A percentile compares a stretch with the other conserved stretches of the same genome.
Evolutionary conservation across 2,113 vertebrate species (phyloP).

Genomic region (Istiophorus platypterus): DNA sequence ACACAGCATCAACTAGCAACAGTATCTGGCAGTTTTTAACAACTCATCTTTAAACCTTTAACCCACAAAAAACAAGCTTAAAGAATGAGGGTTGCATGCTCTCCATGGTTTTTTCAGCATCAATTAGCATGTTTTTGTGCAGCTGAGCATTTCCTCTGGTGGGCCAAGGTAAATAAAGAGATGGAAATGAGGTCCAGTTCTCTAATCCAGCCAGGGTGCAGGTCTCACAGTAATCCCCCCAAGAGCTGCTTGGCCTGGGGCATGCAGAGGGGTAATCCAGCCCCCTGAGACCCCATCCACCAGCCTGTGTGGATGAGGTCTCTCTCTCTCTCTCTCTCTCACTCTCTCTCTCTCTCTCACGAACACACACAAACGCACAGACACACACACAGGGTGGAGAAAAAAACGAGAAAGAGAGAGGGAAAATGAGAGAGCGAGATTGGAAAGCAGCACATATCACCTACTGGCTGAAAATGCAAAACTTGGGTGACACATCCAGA

Average conservation of each 20-base stretch:
- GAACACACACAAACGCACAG: slow-evolving; percentile 44
- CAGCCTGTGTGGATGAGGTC: slow-evolving; percentile 33
- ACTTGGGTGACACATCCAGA: slow-evolving; percentile 45
- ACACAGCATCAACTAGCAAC: too few species aligned
- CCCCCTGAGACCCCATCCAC: slow-evolving; percentile 78
- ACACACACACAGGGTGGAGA: slow-evolving; percentile 8
- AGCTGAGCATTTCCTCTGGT: slow-evolving; percentile 82
- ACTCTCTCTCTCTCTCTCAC: too few species aligned
- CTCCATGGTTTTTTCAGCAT: slow-evolving; percentile 75
- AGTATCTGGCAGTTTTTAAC: slow-evolving; percentile 41
- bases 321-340: too few species aligned
- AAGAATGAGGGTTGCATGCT: slow-evolving; percentile 62
- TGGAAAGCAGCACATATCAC: slow-evolving; percentile 47
- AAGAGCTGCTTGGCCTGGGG: slow-evolving; percentile 84
- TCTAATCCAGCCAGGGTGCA: slow-evolving; percentile 85
- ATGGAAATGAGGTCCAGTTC: slow-evolving; percentile 81
- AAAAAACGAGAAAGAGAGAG: slow-evolving; percentile 27
- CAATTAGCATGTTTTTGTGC: slow-evolving; percentile 85
- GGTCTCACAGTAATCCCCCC: slow-evolving; percentile 84
- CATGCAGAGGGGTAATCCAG: slow-evolving; percentile 85
- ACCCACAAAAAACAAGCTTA: slow-evolving; percentile 62
- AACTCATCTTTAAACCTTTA: slow-evolving; percentile 69
- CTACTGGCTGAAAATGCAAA: slow-evolving; percentile 58
- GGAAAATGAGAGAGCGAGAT: slow-evolving; percentile 18
- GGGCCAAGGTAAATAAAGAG: slow-evolving; percentile 81